Percentiles rank a stretch among this genome's conserved stretches.
phyloP scores from a whole-genome alignment of 2,888 invertebrate species.

The Ennomos erosarius region DNA sequence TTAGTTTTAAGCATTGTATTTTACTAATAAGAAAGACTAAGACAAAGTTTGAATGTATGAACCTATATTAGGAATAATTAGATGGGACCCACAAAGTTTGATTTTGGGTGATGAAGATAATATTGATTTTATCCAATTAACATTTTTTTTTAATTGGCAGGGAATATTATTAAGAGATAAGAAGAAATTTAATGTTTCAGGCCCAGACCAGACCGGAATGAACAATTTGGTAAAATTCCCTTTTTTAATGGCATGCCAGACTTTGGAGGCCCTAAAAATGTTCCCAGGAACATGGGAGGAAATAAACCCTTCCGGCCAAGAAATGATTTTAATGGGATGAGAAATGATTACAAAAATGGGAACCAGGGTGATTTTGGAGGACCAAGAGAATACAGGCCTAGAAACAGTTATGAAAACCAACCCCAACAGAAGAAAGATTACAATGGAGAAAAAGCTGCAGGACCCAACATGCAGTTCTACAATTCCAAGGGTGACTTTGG shows the following conservation, averaged over 20 bases:
- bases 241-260: conserved; percentile 75
- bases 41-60: too few relatives aligned
- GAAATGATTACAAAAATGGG: conserved; percentile 76
- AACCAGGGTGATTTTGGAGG: conserved; percentile 78
- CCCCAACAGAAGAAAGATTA: conserved; percentile 68
- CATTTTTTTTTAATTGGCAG: too few relatives aligned
- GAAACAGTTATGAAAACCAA: conserved; percentile 74
- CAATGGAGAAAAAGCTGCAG: conserved; percentile 67
- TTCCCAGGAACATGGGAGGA: conserved; percentile 74
- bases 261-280: conserved; percentile 81
- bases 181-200: conserved; percentile 74
- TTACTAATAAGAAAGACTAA: too few relatives aligned
- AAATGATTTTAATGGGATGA: conserved; percentile 79
- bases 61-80: too few relatives aligned
- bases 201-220: conserved; percentile 87
- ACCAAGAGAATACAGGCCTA: conserved; percentile 75
- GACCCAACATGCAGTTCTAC: conserved; percentile 77
- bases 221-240: conserved; percentile 86
- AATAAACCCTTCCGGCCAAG: conserved; percentile 80
- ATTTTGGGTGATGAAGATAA: too few relatives aligned
- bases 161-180: too few relatives aligned
- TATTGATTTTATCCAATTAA: too few relatives aligned
- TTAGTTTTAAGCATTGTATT: too few relatives aligned
- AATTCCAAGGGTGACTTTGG: conserved; percentile 79
- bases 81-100: too few relatives aligned